These are phyloP conservation scores for Harpalus rufipes DNA, from an alignment of 2,888 invertebrate genomes.

Conservation along the genomic window DNA sequence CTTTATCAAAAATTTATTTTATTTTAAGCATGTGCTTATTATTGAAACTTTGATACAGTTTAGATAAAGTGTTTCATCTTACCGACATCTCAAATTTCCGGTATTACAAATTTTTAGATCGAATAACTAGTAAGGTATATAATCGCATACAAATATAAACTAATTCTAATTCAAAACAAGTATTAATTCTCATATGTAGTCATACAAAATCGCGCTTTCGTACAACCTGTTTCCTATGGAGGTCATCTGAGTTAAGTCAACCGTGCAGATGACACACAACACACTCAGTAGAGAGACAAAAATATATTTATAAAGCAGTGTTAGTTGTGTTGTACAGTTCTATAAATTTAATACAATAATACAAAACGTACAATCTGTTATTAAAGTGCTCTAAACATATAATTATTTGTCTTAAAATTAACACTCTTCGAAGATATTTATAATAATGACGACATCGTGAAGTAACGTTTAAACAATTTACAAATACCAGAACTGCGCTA, in stretches of 20 bases:
- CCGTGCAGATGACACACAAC: conserved; percentile 30
- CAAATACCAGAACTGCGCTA: background rate
- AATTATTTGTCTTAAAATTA: background rate
- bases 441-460: conserved; percentile 36
- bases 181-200: background rate
- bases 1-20: no score
- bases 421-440: conserved; percentile 16
- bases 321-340: background rate
- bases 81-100: background rate
- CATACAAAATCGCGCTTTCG: background rate
- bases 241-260: conserved; percentile 37
- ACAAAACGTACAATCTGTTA: background rate
- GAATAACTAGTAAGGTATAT: conserved; percentile 15
- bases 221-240: conserved; percentile 20
- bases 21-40: background rate
- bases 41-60: background rate
- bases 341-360: background rate
- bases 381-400: background rate
- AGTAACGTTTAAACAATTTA: conserved; percentile 43
- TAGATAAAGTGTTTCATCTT: background rate
- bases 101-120: background rate
- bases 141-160: background rate
- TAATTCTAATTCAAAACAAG: background rate
- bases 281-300: background rate
- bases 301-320: conserved; percentile 6